These are phyloP conservation scores for Orchesella cincta DNA, from an alignment of 1,140 invertebrate genomes.

Conservation along the genomic window DNA sequence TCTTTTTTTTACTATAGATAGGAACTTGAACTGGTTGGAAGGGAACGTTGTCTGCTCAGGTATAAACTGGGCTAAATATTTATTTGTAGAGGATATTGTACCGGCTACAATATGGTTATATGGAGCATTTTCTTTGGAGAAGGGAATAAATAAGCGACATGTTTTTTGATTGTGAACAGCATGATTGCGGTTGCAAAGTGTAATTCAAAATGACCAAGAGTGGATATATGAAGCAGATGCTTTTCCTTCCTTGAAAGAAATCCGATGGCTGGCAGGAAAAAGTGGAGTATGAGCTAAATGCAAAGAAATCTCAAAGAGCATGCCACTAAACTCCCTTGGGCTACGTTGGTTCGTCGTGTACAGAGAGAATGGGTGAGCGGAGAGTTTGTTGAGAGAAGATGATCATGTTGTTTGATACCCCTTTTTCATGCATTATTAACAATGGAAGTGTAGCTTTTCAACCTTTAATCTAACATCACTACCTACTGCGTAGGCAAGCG, in stretches of 20 bases:
- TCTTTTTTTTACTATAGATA: too few species aligned
- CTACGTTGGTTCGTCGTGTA: background rate
- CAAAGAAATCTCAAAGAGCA: background rate
- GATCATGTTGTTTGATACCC: background rate
- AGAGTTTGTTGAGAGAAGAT: background rate
- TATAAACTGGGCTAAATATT: too few species aligned
- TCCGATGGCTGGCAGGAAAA: too few species aligned
- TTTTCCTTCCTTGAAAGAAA: background rate
- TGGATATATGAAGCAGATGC: too few species aligned
- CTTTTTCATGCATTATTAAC: constrained; percentile 25
- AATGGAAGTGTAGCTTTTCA: constrained; percentile 8
- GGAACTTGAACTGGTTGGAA: too few species aligned
- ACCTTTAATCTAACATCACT: constrained; percentile 7
- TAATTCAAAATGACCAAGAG: constrained; percentile 15
- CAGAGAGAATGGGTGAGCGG: background rate
- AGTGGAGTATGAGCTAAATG: background rate
- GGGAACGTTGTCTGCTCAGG: too few species aligned
- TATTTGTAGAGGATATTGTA: too few species aligned
- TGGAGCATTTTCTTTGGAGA: too few species aligned
- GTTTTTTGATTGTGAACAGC: background rate
- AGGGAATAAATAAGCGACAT: background rate
- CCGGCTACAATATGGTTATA: too few species aligned
- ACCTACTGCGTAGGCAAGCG: too few species aligned
- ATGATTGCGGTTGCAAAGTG: background rate
- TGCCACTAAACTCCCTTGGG: background rate